Percentiles rank a stretch among this genome's conserved stretches.
Conservation (phyloP, 2,113 vertebrate species). For the Corythaixoides concolor region DNA sequence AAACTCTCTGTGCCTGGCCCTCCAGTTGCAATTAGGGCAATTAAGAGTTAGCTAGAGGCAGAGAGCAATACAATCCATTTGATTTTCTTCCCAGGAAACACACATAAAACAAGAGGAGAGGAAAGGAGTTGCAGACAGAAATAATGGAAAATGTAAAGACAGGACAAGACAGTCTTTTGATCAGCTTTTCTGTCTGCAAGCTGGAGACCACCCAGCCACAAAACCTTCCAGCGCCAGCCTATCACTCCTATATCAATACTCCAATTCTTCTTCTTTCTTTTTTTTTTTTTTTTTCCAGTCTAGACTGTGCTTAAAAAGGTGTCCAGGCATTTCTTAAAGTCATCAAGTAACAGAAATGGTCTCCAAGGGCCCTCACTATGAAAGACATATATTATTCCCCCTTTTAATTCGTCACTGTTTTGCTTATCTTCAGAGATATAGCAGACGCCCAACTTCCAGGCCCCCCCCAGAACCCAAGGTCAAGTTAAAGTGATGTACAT, state of each 20-base stretch:
- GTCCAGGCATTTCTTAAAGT: neutral
- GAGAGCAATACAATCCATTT: neutral
- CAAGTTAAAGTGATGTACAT: neutral
- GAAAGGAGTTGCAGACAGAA: neutral
- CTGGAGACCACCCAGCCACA: neutral
- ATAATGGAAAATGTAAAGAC: neutral
- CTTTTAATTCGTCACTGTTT: neutral
- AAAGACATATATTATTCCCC: neutral
- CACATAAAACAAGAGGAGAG: neutral
- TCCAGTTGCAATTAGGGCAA: neutral
- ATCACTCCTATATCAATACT: neutral
- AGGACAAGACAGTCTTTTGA: neutral
- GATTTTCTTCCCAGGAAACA: neutral
- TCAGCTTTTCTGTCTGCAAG: neutral
- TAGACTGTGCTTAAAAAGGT: neutral
- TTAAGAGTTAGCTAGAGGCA: neutral
- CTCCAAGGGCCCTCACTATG: neutral
- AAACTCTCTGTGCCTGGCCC: neutral
- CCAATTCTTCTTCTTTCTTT: neutral
- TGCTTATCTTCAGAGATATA: neutral
- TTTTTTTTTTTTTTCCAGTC: neutral
- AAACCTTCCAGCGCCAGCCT: neutral
- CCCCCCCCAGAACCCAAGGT: rapidly evolving
- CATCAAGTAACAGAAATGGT: neutral
- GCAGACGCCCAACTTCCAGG: neutral